Evolutionary conservation across 1,140 invertebrate genomes (phyloP).

Genomic region (Andricus grossulariae): DNA sequence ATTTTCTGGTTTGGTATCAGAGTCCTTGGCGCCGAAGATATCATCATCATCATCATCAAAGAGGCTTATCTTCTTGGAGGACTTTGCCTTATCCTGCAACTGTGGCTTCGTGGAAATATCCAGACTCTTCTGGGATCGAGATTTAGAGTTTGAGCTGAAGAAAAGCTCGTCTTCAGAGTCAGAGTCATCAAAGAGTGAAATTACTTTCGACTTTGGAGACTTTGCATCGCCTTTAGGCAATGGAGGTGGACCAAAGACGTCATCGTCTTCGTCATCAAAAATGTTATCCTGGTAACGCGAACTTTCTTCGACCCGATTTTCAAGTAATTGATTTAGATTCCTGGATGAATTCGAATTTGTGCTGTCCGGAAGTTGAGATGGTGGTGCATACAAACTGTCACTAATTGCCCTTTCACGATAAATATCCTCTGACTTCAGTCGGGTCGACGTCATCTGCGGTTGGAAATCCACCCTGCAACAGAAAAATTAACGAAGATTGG

Average conservation of each 20-base stretch:
- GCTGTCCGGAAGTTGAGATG: not conserved
- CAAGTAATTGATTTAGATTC: not conserved
- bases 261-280: slow-evolving; percentile 59
- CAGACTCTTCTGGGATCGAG: slow-evolving; percentile 61
- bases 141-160: slow-evolving; percentile 60
- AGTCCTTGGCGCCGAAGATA: slow-evolving; percentile 53
- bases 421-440: slow-evolving; percentile 62
- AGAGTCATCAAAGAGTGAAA: slow-evolving; percentile 65
- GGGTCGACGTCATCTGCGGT: slow-evolving; percentile 59
- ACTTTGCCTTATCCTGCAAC: slow-evolving; percentile 43
- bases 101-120: slow-evolving; percentile 46
- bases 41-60: slow-evolving; percentile 63
- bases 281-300: slow-evolving; percentile 46
- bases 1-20: not conserved
- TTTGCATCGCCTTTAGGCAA: slow-evolving; percentile 49
- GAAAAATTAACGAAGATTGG: no score
- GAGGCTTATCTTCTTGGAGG: slow-evolving; percentile 40
- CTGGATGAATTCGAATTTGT: slow-evolving; percentile 37
- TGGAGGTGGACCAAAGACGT: slow-evolving; percentile 66
- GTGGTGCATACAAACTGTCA: slow-evolving; percentile 59
- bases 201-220: slow-evolving; percentile 51
- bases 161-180: slow-evolving; percentile 68
- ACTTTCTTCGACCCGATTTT: slow-evolving; percentile 36
- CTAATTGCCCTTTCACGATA: slow-evolving; percentile 59
- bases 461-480: slow-evolving; percentile 54